Percentiles rank a stretch among this genome's conserved stretches.
phyloP scores from a whole-genome alignment of 2,888 invertebrate species.

The Lissonota sp. region DNA sequence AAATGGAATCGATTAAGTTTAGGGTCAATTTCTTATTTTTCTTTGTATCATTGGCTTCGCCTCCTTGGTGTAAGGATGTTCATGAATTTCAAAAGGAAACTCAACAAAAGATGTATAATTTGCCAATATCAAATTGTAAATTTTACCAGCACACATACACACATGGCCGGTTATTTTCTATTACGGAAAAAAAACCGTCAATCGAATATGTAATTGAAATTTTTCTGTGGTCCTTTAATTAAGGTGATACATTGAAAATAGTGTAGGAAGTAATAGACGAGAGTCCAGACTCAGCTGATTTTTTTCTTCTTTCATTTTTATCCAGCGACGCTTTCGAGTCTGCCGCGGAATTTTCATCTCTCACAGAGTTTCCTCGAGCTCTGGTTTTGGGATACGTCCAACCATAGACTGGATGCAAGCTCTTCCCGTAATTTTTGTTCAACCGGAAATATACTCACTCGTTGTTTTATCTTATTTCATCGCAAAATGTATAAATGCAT shows the following conservation, averaged over 20 bases:
- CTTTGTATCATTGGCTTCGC: too few species aligned
- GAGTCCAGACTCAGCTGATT: not conserved
- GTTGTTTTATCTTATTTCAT: not conserved
- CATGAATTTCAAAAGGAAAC: too few species aligned
- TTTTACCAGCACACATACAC: too few species aligned
- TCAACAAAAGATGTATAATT: too few species aligned
- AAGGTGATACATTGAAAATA: conserved; percentile 18
- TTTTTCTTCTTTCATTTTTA: conserved; percentile 31
- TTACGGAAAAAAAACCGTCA: too few species aligned
- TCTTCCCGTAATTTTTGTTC: conserved; percentile 26
- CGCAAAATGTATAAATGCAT: conserved; percentile 55
- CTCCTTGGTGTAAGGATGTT: too few species aligned
- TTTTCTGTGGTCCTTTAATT: not conserved
- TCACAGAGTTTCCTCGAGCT: conserved; percentile 51
- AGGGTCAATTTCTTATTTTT: not conserved
- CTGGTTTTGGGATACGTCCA: conserved; percentile 70
- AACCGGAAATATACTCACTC: not conserved
- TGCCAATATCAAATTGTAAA: too few species aligned
- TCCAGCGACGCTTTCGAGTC: conserved; percentile 38
- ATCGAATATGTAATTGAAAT: too few species aligned
- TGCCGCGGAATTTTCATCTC: conserved; percentile 23
- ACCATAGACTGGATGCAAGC: conserved; percentile 44
- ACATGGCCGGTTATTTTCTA: too few species aligned
- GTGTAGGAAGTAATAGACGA: conserved; percentile 5
- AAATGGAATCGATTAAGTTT: conserved; percentile 50